phyloP scores from a whole-genome alignment of 2,797 vertebrate species.

The Danio aesculapii region DNA sequence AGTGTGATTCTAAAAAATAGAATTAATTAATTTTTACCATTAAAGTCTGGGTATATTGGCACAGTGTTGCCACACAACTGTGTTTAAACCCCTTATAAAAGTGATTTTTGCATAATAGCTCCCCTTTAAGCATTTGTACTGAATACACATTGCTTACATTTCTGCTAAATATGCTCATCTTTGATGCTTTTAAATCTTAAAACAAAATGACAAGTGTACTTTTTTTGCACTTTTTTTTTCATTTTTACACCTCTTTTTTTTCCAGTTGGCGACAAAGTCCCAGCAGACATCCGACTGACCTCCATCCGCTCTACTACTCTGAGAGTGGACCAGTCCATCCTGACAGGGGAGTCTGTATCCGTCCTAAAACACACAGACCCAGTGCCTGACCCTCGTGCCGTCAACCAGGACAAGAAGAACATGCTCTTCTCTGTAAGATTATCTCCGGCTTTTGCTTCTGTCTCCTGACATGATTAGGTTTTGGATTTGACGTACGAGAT shows the following conservation, averaged over 20 bases:
- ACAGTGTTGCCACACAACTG: no score
- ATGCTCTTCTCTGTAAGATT: constrained; percentile 84
- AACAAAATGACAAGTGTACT: not conserved
- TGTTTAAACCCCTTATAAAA: no score
- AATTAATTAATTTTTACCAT: no score
- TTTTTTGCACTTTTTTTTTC: not conserved
- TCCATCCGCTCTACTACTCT: constrained; percentile 83
- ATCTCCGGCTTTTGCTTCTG: constrained; percentile 3
- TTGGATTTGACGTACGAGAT: not conserved
- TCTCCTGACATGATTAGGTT: constrained; percentile 5
- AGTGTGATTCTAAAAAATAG: no score
- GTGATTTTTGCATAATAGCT: no score
- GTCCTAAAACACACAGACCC: constrained; percentile 84
- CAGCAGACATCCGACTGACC: constrained; percentile 82
- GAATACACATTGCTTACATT: not conserved
- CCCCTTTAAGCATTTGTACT: not conserved
- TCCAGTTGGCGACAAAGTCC: constrained; percentile 83
- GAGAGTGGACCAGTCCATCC: constrained; percentile 84
- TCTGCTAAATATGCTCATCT: not conserved
- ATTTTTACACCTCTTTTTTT: not conserved
- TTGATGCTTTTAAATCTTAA: not conserved
- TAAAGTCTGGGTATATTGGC: no score
- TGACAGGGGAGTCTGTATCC: constrained; percentile 83
- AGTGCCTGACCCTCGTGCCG: constrained; percentile 82
- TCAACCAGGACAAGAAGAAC: constrained; percentile 87